Conservation (phyloP, 2,888 invertebrate species). For the Napeogenes inachia region DNA sequence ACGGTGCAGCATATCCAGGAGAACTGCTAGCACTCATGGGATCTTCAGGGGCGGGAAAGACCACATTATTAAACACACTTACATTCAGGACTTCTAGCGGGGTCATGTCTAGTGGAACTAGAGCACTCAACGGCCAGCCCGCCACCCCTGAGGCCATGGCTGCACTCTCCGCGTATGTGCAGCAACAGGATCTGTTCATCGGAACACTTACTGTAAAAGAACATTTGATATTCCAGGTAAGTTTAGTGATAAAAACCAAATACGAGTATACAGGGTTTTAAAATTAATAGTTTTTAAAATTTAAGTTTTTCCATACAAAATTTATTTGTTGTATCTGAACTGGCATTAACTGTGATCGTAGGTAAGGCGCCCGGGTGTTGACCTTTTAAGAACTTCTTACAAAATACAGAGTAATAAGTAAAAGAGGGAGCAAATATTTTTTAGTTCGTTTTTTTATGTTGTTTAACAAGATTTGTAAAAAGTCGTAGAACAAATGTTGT, state of each 20-base stretch:
- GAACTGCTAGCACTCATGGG: slow-evolving; percentile 93
- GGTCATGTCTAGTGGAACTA: slow-evolving; percentile 79
- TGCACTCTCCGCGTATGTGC: slow-evolving; percentile 92
- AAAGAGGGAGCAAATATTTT: too few species aligned
- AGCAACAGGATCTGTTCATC: slow-evolving; percentile 95
- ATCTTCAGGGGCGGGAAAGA: slow-evolving; percentile 95
- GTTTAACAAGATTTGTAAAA: too few species aligned
- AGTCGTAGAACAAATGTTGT: too few species aligned
- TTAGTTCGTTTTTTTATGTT: too few species aligned
- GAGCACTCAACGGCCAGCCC: slow-evolving; percentile 85
- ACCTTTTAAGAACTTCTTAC: too few species aligned
- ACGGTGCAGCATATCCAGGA: slow-evolving; percentile 89
- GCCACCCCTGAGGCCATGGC: slow-evolving; percentile 84
- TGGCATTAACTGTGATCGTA: too few species aligned
- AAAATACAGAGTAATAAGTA: too few species aligned
- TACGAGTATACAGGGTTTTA: too few species aligned
- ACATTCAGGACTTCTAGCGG: slow-evolving; percentile 87
- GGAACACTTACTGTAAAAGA: slow-evolving; percentile 93
- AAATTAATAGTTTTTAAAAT: too few species aligned
- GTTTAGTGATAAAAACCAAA: slow-evolving; percentile 11
- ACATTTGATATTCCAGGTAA: slow-evolving; percentile 91
- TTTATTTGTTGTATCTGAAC: too few species aligned
- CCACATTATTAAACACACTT: slow-evolving; percentile 92
- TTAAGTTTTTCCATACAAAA: too few species aligned
- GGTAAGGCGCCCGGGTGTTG: too few species aligned